A percentile compares a stretch with the other conserved stretches of the same genome.
Conservation (phyloP, 2,888 invertebrate species). For the Brachyopa scutellaris region DNA sequence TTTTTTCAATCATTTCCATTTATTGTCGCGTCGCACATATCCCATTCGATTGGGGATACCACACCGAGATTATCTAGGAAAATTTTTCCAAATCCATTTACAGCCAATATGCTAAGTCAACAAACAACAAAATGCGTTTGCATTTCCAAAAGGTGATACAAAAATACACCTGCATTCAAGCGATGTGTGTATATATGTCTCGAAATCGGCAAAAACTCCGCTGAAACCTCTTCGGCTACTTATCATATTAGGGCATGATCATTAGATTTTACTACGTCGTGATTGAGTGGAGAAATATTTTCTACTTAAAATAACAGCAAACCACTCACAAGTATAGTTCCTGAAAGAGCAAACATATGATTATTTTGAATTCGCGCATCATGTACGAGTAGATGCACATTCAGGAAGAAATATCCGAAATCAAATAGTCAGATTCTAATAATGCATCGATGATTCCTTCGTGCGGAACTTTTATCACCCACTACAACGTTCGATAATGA, state of each 20-base stretch:
- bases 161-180: slow-evolving; percentile 42
- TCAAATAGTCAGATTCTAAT: slow-evolving; percentile 31
- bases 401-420: slow-evolving; percentile 5
- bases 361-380: slow-evolving; percentile 4
- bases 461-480: slow-evolving; percentile 30
- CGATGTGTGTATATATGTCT: background rate
- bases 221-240: slow-evolving; percentile 38
- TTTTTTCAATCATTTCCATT: slow-evolving; percentile 68
- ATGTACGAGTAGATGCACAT: background rate
- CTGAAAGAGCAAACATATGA: slow-evolving; percentile 12
- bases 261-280: slow-evolving; percentile 64
- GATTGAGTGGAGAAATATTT: slow-evolving; percentile 30
- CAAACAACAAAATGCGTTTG: slow-evolving; percentile 46
- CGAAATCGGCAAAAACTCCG: slow-evolving; percentile 20
- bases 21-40: slow-evolving; percentile 51
- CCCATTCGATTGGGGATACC: slow-evolving; percentile 24
- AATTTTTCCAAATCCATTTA: slow-evolving; percentile 69
- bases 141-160: slow-evolving; percentile 33
- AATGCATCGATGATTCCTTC: slow-evolving; percentile 14
- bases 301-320: background rate
- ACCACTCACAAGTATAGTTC: background rate
- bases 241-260: slow-evolving; percentile 66
- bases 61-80: slow-evolving; percentile 51
- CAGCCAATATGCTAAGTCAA: slow-evolving; percentile 65
- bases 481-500: slow-evolving; percentile 15